Percentiles rank a stretch among this genome's conserved stretches.
Evolutionary conservation across 2,888 invertebrate species (phyloP).

Genomic region (Yponomeuta cagnagella): DNA sequence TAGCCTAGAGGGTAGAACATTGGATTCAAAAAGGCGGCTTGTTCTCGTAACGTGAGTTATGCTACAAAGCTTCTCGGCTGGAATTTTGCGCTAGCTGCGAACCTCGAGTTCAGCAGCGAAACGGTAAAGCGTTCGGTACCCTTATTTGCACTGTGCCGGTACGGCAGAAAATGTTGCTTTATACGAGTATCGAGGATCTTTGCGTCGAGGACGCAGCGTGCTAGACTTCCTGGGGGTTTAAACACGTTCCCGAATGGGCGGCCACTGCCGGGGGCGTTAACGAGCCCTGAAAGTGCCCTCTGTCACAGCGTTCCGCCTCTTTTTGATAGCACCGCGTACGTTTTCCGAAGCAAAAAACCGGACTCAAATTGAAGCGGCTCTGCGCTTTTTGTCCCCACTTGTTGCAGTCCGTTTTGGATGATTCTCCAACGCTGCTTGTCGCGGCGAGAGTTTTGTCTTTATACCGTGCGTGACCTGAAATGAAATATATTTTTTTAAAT

Average conservation of each 20-base stretch:
- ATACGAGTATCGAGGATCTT: background rate
- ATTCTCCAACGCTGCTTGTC: constrained; percentile 1
- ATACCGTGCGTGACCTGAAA: background rate
- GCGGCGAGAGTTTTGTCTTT: background rate
- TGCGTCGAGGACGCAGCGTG: background rate
- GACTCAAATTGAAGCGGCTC: constrained; percentile 16
- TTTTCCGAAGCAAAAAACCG: constrained; percentile 16
- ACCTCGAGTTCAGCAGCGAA: too few relatives aligned
- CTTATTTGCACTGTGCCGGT: too few relatives aligned
- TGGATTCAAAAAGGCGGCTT: too few relatives aligned
- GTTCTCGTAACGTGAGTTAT: too few relatives aligned
- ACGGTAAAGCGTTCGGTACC: too few relatives aligned
- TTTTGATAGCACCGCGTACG: constrained; percentile 9
- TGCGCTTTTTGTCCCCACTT: constrained; percentile 14
- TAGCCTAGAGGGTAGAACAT: too few relatives aligned
- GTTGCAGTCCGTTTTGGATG: constrained; percentile 9
- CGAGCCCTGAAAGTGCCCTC: constrained; percentile 19
- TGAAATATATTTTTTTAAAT: background rate
- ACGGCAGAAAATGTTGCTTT: too few relatives aligned
- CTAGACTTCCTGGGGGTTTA: background rate
- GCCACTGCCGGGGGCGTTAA: constrained; percentile 16
- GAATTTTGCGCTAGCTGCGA: too few relatives aligned
- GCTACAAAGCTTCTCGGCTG: too few relatives aligned
- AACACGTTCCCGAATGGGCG: constrained; percentile 5
- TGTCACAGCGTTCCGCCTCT: constrained; percentile 17